phyloP scores from a whole-genome alignment of 2,888 invertebrate species.

The Oasisia sp. region DNA sequence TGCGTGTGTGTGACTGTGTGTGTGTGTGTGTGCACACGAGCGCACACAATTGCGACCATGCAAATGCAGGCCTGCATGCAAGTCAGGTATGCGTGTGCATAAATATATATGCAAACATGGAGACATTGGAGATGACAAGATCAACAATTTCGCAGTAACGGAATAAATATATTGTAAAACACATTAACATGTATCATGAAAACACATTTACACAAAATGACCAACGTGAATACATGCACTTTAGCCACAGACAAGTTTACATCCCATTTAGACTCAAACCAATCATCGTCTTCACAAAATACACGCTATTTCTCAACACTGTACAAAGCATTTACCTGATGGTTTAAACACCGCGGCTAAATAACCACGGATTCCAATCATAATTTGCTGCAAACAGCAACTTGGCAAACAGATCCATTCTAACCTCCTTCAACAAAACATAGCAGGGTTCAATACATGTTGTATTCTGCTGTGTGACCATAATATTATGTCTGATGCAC shows the following conservation, averaged over 20 bases:
- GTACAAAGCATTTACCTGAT: neutral
- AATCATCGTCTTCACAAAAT: neutral
- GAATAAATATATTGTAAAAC: slow-evolving; percentile 10
- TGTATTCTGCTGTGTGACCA: neutral
- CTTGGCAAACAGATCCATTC: neutral
- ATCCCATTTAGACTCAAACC: neutral
- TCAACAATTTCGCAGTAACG: neutral
- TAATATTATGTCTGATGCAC: neutral
- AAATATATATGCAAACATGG: neutral
- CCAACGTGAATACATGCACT: neutral
- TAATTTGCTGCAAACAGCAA: neutral
- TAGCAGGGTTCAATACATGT: neutral
- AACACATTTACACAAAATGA: neutral
- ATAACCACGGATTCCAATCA: neutral
- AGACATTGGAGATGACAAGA: neutral
- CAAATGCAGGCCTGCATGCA: neutral
- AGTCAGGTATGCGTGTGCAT: neutral
- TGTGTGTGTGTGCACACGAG: too few species aligned
- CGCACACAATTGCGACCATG: too few species aligned
- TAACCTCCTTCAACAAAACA: too few species aligned
- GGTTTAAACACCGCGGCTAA: neutral
- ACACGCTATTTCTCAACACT: neutral
- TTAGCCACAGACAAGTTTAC: neutral
- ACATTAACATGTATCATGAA: neutral
- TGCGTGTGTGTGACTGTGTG: too few species aligned